These are phyloP conservation scores for Rhineura floridana DNA, from an alignment of 2,113 vertebrate species.

Conservation along the genomic window DNA sequence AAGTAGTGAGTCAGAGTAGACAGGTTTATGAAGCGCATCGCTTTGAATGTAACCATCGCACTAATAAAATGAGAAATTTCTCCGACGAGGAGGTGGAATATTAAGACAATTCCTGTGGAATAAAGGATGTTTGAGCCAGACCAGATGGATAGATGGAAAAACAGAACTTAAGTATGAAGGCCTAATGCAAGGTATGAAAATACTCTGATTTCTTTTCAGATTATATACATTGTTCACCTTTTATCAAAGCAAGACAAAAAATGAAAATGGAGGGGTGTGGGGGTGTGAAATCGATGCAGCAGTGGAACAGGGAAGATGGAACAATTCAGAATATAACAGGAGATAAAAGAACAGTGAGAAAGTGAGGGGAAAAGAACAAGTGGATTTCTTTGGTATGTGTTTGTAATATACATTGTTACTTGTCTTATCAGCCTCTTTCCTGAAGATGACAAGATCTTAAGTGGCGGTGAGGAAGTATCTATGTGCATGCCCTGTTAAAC, in stretches of 20 bases:
- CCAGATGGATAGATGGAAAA: neutral
- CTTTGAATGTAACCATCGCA: too few species aligned
- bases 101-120: too few species aligned
- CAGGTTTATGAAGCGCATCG: too few species aligned
- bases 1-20: too few species aligned
- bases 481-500: neutral
- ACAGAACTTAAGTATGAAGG: neutral
- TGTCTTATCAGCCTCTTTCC: neutral
- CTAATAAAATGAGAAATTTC: too few species aligned
- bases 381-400: neutral
- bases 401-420: neutral
- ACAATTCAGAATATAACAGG: neutral
- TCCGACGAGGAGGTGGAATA: too few species aligned
- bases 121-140: neutral
- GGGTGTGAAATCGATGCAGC: neutral
- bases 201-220: neutral
- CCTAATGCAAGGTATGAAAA: neutral
- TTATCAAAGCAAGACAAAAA: neutral
- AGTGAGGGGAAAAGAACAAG: neutral
- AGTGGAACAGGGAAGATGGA: neutral
- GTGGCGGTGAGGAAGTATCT: neutral
- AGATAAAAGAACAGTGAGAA: too few species aligned
- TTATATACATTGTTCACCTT: neutral
- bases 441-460: neutral
- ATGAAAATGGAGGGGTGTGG: neutral